Evolutionary conservation across 1,140 invertebrate species (phyloP).

Genomic region (Drosophila bipectinata): DNA sequence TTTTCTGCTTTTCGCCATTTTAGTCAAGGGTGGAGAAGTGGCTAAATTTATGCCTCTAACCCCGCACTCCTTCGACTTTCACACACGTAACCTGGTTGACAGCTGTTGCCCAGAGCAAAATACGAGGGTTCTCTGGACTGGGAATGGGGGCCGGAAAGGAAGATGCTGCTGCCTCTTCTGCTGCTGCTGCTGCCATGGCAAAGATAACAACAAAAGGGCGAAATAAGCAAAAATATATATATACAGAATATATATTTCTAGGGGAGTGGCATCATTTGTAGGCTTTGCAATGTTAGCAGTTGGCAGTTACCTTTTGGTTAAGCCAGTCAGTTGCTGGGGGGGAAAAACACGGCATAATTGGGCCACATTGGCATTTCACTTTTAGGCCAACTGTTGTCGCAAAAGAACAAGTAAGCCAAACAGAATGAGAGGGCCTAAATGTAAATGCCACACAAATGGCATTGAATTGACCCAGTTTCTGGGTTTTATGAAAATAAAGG

Average conservation of each 20-base stretch:
- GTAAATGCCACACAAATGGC: constrained; percentile 68
- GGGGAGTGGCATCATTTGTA: constrained; percentile 58
- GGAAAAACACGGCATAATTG: constrained; percentile 62
- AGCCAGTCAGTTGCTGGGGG: constrained; percentile 4
- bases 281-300: constrained; percentile 75
- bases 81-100: constrained; percentile 77
- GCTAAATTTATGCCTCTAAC: constrained; percentile 59
- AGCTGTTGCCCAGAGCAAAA: constrained; percentile 67
- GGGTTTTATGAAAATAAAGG: not conserved
- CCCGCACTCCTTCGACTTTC: constrained; percentile 24
- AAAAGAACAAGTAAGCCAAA: constrained; percentile 14
- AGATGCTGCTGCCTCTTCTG: not conserved
- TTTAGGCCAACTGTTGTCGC: constrained; percentile 62
- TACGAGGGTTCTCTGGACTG: constrained; percentile 12
- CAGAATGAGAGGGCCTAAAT: constrained; percentile 31
- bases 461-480: constrained; percentile 75
- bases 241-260: constrained; percentile 27
- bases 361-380: constrained; percentile 78
- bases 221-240: constrained; percentile 58
- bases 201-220: constrained; percentile 76
- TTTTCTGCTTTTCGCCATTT: constrained; percentile 35
- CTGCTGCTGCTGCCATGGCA: constrained; percentile 29
- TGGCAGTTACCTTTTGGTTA: constrained; percentile 69
- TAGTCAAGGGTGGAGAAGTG: constrained; percentile 5
- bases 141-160: not conserved